phyloP scores from a whole-genome alignment of 2,113 vertebrate species.

The Gobiocypris rarus region DNA sequence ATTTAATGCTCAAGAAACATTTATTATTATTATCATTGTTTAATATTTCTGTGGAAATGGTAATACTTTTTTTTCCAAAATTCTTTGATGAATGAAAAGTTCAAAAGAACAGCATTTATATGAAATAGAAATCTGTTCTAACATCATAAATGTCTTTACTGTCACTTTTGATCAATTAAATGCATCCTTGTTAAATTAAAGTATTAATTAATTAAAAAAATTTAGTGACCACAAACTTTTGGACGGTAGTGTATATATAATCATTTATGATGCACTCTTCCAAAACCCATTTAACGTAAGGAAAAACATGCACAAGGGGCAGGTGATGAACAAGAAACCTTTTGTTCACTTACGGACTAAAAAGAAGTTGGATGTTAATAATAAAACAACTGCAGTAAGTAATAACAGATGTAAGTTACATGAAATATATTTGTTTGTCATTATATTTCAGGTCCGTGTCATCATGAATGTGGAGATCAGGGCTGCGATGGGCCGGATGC shows the following conservation, averaged over 20 bases:
- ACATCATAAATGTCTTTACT: background rate
- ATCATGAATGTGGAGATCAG: slow-evolving; percentile 86
- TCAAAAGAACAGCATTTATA: background rate
- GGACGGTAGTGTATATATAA: background rate
- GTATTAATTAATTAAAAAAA: background rate
- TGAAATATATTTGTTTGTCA: slow-evolving; percentile 6
- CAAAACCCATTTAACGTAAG: background rate
- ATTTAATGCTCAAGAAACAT: background rate
- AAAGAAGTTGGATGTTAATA: background rate
- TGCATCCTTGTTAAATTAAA: background rate
- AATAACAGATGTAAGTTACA: background rate
- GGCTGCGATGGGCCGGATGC: slow-evolving; percentile 85
- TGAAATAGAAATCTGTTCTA: background rate
- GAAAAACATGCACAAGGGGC: background rate
- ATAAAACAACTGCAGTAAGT: background rate
- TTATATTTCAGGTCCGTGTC: slow-evolving; percentile 79
- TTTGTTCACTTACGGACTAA: background rate
- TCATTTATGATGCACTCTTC: background rate
- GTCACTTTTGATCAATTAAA: slow-evolving; percentile 1
- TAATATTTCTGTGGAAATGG: background rate
- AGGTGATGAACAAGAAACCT: background rate
- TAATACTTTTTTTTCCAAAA: background rate
- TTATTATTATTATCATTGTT: background rate
- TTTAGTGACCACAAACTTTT: background rate
- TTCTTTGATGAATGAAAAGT: background rate